These are phyloP conservation scores for Lordiphosa clarofinis DNA, from an alignment of 1,140 invertebrate genomes.

Conservation along the genomic window DNA sequence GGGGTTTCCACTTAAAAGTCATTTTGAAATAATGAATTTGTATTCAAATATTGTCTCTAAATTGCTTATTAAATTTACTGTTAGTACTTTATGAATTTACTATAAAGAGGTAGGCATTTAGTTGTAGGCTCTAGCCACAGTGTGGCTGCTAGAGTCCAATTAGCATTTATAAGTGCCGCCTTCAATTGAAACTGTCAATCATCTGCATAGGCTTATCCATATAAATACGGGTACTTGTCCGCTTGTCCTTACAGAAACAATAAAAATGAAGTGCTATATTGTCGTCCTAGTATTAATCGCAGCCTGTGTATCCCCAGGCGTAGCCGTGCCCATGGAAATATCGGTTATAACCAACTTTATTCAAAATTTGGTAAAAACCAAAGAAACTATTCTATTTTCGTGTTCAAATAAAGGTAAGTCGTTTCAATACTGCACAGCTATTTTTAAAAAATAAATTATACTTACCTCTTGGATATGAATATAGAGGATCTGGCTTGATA, in stretches of 20 bases:
- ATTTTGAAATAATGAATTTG: too few species aligned
- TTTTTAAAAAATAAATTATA: too few species aligned
- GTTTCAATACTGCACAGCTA: too few species aligned
- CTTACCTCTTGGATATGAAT: too few species aligned
- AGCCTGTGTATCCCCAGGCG: background rate
- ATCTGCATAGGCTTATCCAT: slow-evolving; percentile 20
- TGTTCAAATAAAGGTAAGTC: slow-evolving; percentile 41
- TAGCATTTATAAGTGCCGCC: slow-evolving; percentile 25
- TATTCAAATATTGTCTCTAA: too few species aligned
- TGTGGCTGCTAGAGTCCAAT: slow-evolving; percentile 4
- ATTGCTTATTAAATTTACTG: too few species aligned
- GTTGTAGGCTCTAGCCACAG: too few species aligned
- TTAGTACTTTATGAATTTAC: too few species aligned
- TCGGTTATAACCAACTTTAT: slow-evolving; percentile 38
- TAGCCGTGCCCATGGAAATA: slow-evolving; percentile 25
- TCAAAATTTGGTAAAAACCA: slow-evolving; percentile 30
- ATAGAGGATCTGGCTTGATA: too few species aligned
- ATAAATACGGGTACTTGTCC: slow-evolving; percentile 9
- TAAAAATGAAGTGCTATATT: slow-evolving; percentile 27
- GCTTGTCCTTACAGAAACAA: background rate
- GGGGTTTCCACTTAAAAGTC: too few species aligned
- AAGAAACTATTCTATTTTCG: slow-evolving; percentile 41
- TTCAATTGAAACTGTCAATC: slow-evolving; percentile 56
- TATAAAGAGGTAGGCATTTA: too few species aligned
- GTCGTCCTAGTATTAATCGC: slow-evolving; percentile 6